These are phyloP conservation scores for Orchesella flavescens DNA, from an alignment of 2,888 invertebrate genomes.

Conservation along the genomic window DNA sequence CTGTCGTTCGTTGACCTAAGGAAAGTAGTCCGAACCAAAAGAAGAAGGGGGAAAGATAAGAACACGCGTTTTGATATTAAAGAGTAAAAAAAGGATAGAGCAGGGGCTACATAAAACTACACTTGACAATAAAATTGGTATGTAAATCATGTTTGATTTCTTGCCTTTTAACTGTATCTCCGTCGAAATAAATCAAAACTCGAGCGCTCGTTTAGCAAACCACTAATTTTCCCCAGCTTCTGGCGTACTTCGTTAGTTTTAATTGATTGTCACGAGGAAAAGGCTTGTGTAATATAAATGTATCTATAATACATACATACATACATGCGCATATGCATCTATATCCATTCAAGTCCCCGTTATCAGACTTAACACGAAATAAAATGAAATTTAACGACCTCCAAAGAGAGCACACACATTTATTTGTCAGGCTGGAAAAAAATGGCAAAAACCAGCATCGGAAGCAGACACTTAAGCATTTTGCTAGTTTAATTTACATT, in stretches of 20 bases:
- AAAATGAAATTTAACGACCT: slow-evolving; percentile 28
- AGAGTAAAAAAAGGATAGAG: background rate
- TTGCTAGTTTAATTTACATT: slow-evolving; percentile 4
- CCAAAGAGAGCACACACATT: slow-evolving; percentile 8
- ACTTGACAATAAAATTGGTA: slow-evolving; percentile 28
- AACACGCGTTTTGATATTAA: background rate
- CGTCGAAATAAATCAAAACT: slow-evolving; percentile 6
- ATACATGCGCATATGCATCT: too few relatives aligned
- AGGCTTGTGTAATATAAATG: background rate
- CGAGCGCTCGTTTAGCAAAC: background rate
- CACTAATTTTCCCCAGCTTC: slow-evolving; percentile 9
- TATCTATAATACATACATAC: too few relatives aligned
- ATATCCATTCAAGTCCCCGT: background rate
- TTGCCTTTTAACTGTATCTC: background rate
- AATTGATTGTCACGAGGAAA: slow-evolving; percentile 14
- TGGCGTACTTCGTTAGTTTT: background rate
- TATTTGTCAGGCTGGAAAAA: background rate
- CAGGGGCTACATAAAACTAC: background rate
- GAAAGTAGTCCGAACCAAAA: background rate
- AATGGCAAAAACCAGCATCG: slow-evolving; percentile 8
- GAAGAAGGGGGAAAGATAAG: background rate
- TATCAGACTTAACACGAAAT: background rate
- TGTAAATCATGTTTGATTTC: slow-evolving; percentile 24
- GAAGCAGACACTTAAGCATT: background rate
- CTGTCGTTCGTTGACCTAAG: slow-evolving; percentile 26